Base-by-base conservation (phyloP, 2,888 invertebrate genomes). In the Uloborus plumipes region DNA sequence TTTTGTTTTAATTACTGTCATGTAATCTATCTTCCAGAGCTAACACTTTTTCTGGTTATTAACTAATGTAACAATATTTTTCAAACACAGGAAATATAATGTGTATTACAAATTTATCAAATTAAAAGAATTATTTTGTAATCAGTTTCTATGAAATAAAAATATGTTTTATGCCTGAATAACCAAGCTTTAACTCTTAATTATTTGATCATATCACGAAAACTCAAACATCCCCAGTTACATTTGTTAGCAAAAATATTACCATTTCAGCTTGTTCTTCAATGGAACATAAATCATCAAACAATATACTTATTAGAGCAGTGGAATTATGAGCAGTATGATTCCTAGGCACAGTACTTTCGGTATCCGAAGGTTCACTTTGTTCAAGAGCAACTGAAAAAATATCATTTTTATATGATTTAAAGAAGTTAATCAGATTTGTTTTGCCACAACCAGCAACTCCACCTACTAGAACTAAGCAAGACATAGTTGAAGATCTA, bases 231-330 rank as follows among this genome's bases (percentile, higher is more conserved):
- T 26, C 4, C 2, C 2, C 26, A 26, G 2, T 26, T 26, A 26
- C 26, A 26, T 26, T 26, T 26, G 26, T 26, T n/a, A 26, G 2
- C 26, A 55, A 55, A n/a, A 55, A 15, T 55, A 18, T 50, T 58
- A 81, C 80, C 74, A 81, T n/a, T 39, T 74, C 50, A n/a, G 26
- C 62, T 22, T 81, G 80, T n/a, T 81, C 80, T 47, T 74, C 31
- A 26, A 81, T 69, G n/a, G 80, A 70, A 39, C 80, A 81, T 47
- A 81, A n/a, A 3, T 74, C 69, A 51, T 81, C 80, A 39, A 81
- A 59, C 15, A 39, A 7, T 39, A 39, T 9, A 39, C 39, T 7
- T 39, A 39, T 39, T 39, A 39, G 9, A 39, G 39, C 39, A 39
- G 9, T 39, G 39, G 39, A 39, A 47, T 39, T 4, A 39, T 47